Conservation (phyloP, 2,888 invertebrate species). For the Morinoia aosen region DNA sequence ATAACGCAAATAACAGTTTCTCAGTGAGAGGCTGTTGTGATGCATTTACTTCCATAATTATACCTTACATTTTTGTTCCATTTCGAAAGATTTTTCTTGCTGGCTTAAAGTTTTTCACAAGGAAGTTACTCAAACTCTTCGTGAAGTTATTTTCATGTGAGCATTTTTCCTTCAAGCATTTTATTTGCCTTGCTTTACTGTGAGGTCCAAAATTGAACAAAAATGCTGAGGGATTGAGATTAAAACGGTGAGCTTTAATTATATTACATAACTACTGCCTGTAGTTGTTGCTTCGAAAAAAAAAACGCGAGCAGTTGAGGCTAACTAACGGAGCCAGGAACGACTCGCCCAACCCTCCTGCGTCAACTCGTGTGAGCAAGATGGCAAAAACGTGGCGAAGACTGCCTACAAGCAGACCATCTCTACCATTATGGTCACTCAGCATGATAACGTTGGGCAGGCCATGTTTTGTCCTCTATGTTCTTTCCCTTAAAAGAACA, state of each 20-base stretch:
- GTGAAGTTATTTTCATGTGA: background rate
- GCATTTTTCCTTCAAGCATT: background rate
- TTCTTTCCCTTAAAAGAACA: no score
- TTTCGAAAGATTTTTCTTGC: background rate
- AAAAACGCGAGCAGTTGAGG: background rate
- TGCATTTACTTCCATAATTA: background rate
- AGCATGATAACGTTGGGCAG: background rate
- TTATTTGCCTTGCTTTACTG: background rate
- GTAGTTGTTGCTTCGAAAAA: background rate
- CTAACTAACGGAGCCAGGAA: background rate
- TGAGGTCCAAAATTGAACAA: background rate
- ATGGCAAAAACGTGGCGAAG: background rate
- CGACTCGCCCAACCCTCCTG: background rate
- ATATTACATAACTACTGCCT: background rate
- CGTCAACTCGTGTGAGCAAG: background rate
- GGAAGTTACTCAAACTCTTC: background rate
- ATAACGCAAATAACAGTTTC: background rate
- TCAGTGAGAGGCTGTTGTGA: background rate
- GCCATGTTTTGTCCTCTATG: background rate
- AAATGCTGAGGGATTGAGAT: background rate
- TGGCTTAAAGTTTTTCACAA: background rate
- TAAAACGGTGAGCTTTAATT: background rate
- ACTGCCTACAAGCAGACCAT: background rate
- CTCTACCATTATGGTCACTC: background rate
- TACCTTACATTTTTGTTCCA: background rate